Base-by-base conservation (phyloP, 2,888 invertebrate genomes). In the Hirtodrosophila duncani region DNA sequence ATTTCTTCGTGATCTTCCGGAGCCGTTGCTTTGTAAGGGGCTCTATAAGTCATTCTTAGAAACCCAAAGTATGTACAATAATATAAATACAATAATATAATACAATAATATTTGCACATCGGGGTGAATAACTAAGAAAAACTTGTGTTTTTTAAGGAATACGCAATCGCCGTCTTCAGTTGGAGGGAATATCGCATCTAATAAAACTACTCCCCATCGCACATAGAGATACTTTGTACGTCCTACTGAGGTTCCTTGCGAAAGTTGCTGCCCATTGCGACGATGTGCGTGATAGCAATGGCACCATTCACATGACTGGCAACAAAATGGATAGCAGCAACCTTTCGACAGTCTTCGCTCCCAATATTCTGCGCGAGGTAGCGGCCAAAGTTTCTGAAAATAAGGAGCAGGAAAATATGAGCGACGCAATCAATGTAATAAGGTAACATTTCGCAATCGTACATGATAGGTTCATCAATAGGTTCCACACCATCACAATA, bases 301-400 rank as follows among this genome's bases (percentile, higher is more conserved):
- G 84, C 4, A 69, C 39, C 7, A 42, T 83, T 26, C 63, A 82
- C 11, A 55, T 71, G 11, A 50, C 18, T 8, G 97, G 97, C 1
- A 97, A 97, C 88, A 96, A 94, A 88, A 98, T 98, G 98, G 95
- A 97, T 86, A 92, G 94, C 30, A 93, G 92, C 41, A 98, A 97
- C 86, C 88, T 98, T 59, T 97, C 98, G 0, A 97, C 96, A 0
- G 91, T 98, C 24, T 96, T 98, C 86, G 97, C 97, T 1, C 98
- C 98, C 0, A 98, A 97, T 81, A 94, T 98, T 75, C 89, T 98
- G 43, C 95, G 96, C 0, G 46, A 46, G n/a, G 30, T 30, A 1
- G 6, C 18, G 2, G 74, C 83, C 50, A 46, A 53, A 13, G 10
- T 17, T 4, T 48, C 42, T 21, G 67, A 60, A 20, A 57, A 37